Conservation (phyloP, 2,888 invertebrate genomes). For the Athalia rosae region DNA sequence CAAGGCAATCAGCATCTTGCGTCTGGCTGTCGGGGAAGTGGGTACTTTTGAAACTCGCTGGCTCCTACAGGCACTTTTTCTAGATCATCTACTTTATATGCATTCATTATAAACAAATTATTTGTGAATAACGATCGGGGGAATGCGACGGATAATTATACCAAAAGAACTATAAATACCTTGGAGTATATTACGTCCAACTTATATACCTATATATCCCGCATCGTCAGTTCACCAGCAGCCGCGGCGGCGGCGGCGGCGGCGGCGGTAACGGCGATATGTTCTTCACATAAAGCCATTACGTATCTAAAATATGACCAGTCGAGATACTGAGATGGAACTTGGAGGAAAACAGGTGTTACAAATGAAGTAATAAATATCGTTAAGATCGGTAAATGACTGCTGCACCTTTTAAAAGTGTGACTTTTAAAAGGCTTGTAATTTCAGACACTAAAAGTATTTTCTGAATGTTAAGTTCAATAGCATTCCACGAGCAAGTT, state of each 20-base stretch:
- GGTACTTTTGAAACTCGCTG: slow-evolving; percentile 40
- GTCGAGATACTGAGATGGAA: slow-evolving; percentile 9
- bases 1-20: slow-evolving; percentile 34
- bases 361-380: slow-evolving; percentile 38
- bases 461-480: slow-evolving; percentile 28
- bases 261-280: background rate
- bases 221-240: background rate
- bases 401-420: slow-evolving; percentile 5
- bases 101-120: slow-evolving; percentile 33
- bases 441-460: slow-evolving; percentile 31
- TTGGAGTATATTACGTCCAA: background rate
- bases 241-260: background rate
- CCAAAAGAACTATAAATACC: slow-evolving; percentile 16
- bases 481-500: slow-evolving; percentile 19
- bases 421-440: slow-evolving; percentile 25
- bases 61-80: slow-evolving; percentile 25
- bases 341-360: slow-evolving; percentile 34
- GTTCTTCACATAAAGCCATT: slow-evolving; percentile 31
- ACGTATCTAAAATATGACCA: slow-evolving; percentile 22
- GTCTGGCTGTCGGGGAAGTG: slow-evolving; percentile 13
- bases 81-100: slow-evolving; percentile 31
- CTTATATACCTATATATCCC: background rate
- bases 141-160: slow-evolving; percentile 41
- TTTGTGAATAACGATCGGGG: slow-evolving; percentile 33
- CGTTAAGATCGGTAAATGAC: slow-evolving; percentile 12